Conservation (phyloP, 2,113 vertebrate species). For the Tichodroma muraria region DNA sequence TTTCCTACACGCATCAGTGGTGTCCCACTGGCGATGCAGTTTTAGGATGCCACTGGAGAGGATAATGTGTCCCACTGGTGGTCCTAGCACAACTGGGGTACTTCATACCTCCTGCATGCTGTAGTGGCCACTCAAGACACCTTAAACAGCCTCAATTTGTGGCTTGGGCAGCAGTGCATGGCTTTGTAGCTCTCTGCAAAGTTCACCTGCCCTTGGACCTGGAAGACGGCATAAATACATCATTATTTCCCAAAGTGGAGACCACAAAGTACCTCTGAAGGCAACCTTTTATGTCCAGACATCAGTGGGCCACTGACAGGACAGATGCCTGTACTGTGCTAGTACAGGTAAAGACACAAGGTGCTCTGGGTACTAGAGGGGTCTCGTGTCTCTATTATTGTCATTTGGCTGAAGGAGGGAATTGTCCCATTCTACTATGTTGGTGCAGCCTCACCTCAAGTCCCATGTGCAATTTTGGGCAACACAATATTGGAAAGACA, state of each 20-base stretch:
- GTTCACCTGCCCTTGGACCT: neutral
- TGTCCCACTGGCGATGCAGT: accelerated
- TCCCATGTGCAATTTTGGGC: neutral
- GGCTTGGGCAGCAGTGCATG: neutral
- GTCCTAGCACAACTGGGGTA: neutral
- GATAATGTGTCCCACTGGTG: neutral
- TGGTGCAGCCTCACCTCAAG: neutral
- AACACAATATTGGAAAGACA: neutral
- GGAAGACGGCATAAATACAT: neutral
- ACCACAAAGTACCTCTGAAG: neutral
- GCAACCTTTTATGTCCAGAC: neutral
- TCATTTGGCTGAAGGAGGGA: accelerated
- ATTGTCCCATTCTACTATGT: neutral
- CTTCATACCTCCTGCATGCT: neutral
- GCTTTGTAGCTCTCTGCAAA: neutral
- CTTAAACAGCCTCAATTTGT: neutral
- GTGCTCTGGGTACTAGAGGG: neutral
- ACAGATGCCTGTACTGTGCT: neutral
- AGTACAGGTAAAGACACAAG: no score
- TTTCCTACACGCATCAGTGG: neutral
- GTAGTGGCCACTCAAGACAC: no score
- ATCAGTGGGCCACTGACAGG: neutral
- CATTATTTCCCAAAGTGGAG: neutral
- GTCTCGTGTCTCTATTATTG: accelerated
- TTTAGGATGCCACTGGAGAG: neutral